phyloP scores from a whole-genome alignment of 2,797 vertebrate species.

The Labroides dimidiatus region DNA sequence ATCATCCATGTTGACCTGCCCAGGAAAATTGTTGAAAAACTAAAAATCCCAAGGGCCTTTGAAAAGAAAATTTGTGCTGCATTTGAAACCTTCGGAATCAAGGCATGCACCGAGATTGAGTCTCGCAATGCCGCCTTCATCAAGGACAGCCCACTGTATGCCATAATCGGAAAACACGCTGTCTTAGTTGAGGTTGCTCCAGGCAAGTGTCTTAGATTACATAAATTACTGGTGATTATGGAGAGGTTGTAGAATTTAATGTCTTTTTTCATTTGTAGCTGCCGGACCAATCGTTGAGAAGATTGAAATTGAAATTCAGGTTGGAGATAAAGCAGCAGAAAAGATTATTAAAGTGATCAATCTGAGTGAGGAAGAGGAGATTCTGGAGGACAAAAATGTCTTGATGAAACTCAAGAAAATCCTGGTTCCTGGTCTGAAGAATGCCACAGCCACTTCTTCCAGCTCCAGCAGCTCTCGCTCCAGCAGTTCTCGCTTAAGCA shows the following conservation, averaged over 20 bases:
- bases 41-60: conserved; percentile 35
- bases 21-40: conserved; percentile 13
- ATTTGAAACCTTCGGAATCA: conserved; percentile 74
- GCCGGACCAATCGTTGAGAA: conserved; percentile 81
- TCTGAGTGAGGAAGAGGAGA: conserved; percentile 67
- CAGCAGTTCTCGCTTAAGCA: conserved; percentile 57
- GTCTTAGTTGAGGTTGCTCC: conserved; percentile 66
- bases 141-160: conserved; percentile 73
- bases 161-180: conserved; percentile 79
- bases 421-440: conserved; percentile 73
- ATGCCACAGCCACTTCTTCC: conserved; percentile 40
- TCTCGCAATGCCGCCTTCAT: conserved; percentile 80
- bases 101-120: conserved; percentile 78
- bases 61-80: conserved; percentile 73
- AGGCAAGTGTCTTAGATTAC: conserved; percentile 73
- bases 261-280: conserved; percentile 61
- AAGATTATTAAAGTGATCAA: conserved; percentile 81
- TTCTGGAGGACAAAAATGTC: conserved; percentile 72
- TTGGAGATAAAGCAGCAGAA: conserved; percentile 82
- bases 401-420: conserved; percentile 86
- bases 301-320: conserved; percentile 86
- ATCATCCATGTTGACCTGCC: conserved; percentile 52
- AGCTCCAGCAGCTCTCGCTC: conserved; percentile 40
- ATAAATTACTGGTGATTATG: neutral
- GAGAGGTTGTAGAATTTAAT: neutral